A percentile compares a stretch with the other conserved stretches of the same genome.
Conservation (phyloP, 2,888 invertebrate genomes). For the Mythimna vitellina region DNA sequence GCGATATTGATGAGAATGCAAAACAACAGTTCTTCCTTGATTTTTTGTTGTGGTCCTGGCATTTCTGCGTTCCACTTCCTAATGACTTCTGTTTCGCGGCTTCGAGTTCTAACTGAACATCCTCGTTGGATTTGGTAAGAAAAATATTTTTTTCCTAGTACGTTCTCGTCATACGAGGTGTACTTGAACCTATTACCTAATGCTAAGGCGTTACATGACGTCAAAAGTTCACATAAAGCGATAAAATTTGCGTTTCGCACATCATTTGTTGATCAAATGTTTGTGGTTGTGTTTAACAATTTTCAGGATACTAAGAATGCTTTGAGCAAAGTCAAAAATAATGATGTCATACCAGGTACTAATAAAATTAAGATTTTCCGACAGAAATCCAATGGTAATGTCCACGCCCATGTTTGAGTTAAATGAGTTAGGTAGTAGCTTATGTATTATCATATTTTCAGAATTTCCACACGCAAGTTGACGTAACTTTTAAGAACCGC, state of each 20-base stretch:
- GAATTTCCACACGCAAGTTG: neutral
- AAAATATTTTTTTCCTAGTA: neutral
- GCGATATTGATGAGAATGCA: neutral
- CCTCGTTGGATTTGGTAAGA: neutral
- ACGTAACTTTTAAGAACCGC: neutral
- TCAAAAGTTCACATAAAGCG: conserved; percentile 20
- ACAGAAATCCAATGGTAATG: too few species aligned
- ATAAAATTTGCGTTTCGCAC: conserved; percentile 44
- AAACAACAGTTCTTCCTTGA: neutral
- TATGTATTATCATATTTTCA: too few species aligned
- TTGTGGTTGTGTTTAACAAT: conserved; percentile 30
- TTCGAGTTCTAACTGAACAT: neutral
- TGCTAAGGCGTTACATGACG: conserved; percentile 9
- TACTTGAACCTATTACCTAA: conserved; percentile 1
- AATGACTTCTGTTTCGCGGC: neutral
- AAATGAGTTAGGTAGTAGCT: too few species aligned
- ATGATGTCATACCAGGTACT: conserved; percentile 12
- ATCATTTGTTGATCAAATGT: conserved; percentile 35
- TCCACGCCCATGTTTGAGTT: too few species aligned
- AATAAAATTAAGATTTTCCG: neutral
- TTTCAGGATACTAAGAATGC: conserved; percentile 14
- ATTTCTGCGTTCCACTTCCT: neutral
- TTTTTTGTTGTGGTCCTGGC: neutral
- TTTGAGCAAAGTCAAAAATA: neutral
- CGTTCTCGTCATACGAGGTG: neutral